phyloP scores from a whole-genome alignment of 1,140 invertebrate species.

The Platorchestia sp. region DNA sequence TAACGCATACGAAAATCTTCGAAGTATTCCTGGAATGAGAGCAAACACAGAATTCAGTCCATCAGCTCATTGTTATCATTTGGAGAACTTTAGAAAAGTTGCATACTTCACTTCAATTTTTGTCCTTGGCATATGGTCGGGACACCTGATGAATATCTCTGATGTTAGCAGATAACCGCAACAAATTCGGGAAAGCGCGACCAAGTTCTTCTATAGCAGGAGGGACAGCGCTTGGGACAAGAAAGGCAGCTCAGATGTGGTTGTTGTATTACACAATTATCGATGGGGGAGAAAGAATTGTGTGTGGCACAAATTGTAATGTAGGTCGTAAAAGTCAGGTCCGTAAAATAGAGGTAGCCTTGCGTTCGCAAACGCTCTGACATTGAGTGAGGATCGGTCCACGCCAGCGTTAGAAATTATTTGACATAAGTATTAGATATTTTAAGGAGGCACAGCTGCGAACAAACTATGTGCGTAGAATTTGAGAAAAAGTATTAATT shows the following conservation, averaged over 20 bases:
- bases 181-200: not conserved
- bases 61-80: not conserved
- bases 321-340: not conserved
- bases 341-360: not conserved
- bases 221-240: not conserved
- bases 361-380: not conserved
- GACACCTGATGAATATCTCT: no score
- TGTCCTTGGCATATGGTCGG: not conserved
- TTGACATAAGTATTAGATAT: not conserved
- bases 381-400: not conserved
- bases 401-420: not conserved
- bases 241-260: not conserved
- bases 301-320: not conserved
- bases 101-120: not conserved
- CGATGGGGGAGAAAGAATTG: not conserved
- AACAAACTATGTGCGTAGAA: not conserved
- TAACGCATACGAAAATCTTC: no score
- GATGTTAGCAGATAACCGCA: not conserved
- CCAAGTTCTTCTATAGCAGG: not conserved
- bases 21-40: no score
- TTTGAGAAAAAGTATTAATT: not conserved
- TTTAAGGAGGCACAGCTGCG: not conserved
- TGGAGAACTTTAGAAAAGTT: not conserved
- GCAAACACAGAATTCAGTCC: no score
- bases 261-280: conserved; percentile 2